Percentiles rank a stretch among this genome's conserved stretches.
These are phyloP conservation scores for Dermatemys mawii DNA, from an alignment of 2,113 vertebrate genomes.

Conservation along the genomic window DNA sequence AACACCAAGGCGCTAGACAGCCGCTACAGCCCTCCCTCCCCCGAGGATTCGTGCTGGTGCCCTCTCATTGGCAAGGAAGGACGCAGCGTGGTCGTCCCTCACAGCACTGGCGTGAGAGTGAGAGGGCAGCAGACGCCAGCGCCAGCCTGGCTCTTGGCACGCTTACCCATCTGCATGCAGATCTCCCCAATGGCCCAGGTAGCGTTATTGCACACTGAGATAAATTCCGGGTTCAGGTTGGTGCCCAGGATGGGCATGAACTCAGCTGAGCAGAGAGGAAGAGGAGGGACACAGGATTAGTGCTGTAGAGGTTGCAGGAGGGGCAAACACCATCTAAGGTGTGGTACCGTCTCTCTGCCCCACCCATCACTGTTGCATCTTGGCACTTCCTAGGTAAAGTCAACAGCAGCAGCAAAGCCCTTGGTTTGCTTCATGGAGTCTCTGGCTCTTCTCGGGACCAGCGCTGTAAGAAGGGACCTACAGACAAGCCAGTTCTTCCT, in stretches of 20 bases:
- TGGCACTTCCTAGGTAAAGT: neutral
- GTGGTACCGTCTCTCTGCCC: neutral
- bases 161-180: conserved; percentile 97
- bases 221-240: conserved; percentile 96
- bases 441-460: neutral
- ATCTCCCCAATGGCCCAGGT: conserved; percentile 98
- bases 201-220: conserved; percentile 96
- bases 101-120: neutral
- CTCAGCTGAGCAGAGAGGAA: conserved; percentile 79
- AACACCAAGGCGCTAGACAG: neutral
- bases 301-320: fast-evolving
- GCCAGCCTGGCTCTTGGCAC: neutral
- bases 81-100: neutral
- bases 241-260: conserved; percentile 98
- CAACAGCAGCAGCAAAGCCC: neutral
- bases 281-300: neutral
- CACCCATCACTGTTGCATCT: neutral
- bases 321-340: neutral
- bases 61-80: neutral
- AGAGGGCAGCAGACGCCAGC: neutral
- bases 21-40: neutral
- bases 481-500: neutral
- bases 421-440: too few relatives aligned
- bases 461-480: conserved; percentile 38
- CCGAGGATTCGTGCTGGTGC: too few relatives aligned